A percentile compares a stretch with the other conserved stretches of the same genome.
phyloP scores from a whole-genome alignment of 2,888 invertebrate species.

The Rhagophthalmus giganteus region DNA sequence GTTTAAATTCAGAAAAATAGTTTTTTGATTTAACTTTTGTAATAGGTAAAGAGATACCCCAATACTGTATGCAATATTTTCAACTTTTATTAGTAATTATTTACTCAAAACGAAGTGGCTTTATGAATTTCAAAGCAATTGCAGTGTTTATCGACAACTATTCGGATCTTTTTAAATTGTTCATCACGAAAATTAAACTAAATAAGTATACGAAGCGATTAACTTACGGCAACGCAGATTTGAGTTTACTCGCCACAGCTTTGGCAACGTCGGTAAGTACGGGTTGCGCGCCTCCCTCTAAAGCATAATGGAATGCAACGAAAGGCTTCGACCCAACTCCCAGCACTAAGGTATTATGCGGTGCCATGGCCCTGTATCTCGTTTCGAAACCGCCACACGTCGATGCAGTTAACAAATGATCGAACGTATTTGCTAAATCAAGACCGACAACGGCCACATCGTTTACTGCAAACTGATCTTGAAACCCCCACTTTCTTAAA shows the following conservation, averaged over 20 bases:
- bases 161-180: too few relatives aligned
- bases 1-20: too few relatives aligned
- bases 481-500: conserved; percentile 87
- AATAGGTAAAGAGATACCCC: too few relatives aligned
- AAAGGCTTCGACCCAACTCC: conserved; percentile 83
- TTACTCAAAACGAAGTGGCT: too few relatives aligned
- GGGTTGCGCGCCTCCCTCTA: conserved; percentile 83
- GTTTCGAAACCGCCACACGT: conserved; percentile 74
- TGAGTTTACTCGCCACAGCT: conserved; percentile 86
- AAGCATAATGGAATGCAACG: conserved; percentile 84
- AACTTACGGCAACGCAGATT: conserved; percentile 76
- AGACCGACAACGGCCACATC: conserved; percentile 80
- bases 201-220: too few relatives aligned
- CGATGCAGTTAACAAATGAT: conserved; percentile 82
- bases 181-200: too few relatives aligned
- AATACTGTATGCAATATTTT: too few relatives aligned
- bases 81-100: too few relatives aligned
- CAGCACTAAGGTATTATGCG: conserved; percentile 74
- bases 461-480: conserved; percentile 71
- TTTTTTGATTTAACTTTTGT: too few relatives aligned
- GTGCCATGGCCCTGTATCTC: conserved; percentile 72
- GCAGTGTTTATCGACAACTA: too few relatives aligned
- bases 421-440: conserved; percentile 76
- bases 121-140: too few relatives aligned
- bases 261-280: conserved; percentile 89